Percentiles rank a stretch among this genome's conserved stretches.
Evolutionary conservation across 2,113 vertebrate species (phyloP).

Genomic region (Platysteira castanea): DNA sequence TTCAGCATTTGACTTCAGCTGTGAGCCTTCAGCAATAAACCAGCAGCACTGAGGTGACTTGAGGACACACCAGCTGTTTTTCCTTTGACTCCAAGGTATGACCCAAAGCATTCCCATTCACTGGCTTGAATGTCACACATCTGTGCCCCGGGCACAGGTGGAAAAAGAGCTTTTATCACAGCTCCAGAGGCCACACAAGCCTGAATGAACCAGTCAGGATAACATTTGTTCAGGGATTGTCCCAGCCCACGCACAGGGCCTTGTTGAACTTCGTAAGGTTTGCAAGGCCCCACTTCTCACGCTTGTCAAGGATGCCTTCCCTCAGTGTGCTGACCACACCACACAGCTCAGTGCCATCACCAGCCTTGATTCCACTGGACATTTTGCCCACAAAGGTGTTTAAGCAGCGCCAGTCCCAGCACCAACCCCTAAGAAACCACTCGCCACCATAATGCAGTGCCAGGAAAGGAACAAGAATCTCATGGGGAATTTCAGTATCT

Average conservation of each 20-base stretch:
- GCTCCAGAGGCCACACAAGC: neutral
- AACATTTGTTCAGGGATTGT: neutral
- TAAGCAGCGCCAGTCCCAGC: neutral
- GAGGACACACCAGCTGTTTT: constrained; percentile 33
- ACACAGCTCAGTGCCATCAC: neutral
- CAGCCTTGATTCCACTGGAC: neutral
- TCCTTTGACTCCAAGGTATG: neutral
- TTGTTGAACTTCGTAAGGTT: neutral
- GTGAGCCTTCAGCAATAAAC: constrained; percentile 9
- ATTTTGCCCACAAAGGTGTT: neutral
- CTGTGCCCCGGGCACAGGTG: neutral
- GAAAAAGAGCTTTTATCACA: neutral
- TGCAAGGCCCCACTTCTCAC: too few relatives aligned
- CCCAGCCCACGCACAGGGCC: neutral
- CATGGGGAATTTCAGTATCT: neutral
- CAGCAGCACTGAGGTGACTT: constrained; percentile 29
- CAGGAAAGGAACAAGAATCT: neutral
- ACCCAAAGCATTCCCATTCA: neutral
- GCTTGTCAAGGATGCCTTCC: neutral
- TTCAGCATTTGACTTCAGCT: constrained; percentile 43
- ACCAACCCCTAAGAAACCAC: neutral
- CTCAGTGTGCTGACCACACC: neutral
- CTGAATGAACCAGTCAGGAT: neutral
- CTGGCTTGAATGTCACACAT: neutral
- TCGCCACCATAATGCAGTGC: accelerated